Percentiles rank a stretch among this genome's conserved stretches.
phyloP scores from a whole-genome alignment of 2,797 vertebrate genomes.

The Melopsittacus undulatus region DNA sequence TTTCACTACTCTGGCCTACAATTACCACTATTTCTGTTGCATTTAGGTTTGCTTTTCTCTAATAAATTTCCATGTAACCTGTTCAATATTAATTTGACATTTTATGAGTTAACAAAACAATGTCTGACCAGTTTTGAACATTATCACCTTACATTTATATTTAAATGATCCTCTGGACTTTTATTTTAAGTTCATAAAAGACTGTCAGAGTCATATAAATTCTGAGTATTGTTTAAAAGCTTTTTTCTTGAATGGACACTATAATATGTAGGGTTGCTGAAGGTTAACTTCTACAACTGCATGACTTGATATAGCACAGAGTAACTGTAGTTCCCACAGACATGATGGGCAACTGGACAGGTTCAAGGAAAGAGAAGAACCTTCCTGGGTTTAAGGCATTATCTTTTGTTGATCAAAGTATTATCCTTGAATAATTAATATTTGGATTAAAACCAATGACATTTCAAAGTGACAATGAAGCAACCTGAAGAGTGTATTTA shows the following conservation, averaged over 20 bases:
- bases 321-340: background rate
- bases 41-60: background rate
- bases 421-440: constrained; percentile 35
- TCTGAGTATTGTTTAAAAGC: background rate
- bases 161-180: background rate
- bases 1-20: background rate
- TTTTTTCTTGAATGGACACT: background rate
- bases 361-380: background rate
- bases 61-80: background rate
- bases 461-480: constrained; percentile 26
- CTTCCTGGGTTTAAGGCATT: background rate
- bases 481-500: constrained; percentile 7
- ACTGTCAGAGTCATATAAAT: background rate
- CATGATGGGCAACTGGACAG: background rate
- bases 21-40: background rate
- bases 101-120: background rate
- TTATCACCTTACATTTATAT: background rate
- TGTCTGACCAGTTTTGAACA: accelerated
- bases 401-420: background rate
- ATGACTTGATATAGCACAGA: background rate
- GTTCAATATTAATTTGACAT: background rate
- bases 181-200: background rate
- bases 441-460: constrained; percentile 28
- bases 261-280: background rate
- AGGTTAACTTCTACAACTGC: background rate